These are phyloP conservation scores for Meandrina meandrites DNA, from an alignment of 92 coral and sea anemone species.

Conservation along the genomic window DNA sequence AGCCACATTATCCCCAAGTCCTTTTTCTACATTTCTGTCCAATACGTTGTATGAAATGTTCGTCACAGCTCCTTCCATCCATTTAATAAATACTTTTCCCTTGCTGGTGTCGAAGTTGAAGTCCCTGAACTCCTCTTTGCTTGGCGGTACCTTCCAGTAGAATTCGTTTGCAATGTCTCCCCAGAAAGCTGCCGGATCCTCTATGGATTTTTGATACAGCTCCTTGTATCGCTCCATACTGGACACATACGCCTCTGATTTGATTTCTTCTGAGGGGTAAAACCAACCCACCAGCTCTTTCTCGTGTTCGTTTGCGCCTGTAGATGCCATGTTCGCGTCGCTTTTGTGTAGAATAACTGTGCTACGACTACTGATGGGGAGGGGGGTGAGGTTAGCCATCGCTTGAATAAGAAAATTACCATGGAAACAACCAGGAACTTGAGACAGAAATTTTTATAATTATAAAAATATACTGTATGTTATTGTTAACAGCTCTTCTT, in stretches of 20 bases:
- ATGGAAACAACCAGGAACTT: neutral
- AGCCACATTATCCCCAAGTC: constrained; percentile 79
- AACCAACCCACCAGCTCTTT: constrained; percentile 80
- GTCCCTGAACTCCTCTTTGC: constrained; percentile 62
- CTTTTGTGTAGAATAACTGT: neutral
- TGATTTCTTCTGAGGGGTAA: constrained; percentile 70
- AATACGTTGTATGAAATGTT: constrained; percentile 95
- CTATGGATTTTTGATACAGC: constrained; percentile 80
- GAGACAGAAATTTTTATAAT: too few relatives aligned
- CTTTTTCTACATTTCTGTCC: constrained; percentile 91
- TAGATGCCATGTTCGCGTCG: constrained; percentile 23
- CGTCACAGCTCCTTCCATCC: constrained; percentile 98
- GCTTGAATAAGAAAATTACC: neutral
- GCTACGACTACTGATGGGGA: neutral
- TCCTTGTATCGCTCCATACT: constrained; percentile 84
- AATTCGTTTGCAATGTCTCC: constrained; percentile 84
- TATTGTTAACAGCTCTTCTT: too few relatives aligned
- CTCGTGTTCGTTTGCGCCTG: constrained; percentile 56
- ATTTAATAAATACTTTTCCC: constrained; percentile 75
- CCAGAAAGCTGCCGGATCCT: constrained; percentile 97
- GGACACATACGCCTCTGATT: constrained; percentile 82
- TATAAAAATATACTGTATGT: neutral
- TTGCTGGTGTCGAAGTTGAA: constrained; percentile 84
- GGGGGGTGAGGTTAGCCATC: constrained; percentile 1
- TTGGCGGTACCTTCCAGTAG: constrained; percentile 90